These are phyloP conservation scores for Mustelus asterias DNA, from an alignment of 2,113 vertebrate species.

Conservation along the genomic window DNA sequence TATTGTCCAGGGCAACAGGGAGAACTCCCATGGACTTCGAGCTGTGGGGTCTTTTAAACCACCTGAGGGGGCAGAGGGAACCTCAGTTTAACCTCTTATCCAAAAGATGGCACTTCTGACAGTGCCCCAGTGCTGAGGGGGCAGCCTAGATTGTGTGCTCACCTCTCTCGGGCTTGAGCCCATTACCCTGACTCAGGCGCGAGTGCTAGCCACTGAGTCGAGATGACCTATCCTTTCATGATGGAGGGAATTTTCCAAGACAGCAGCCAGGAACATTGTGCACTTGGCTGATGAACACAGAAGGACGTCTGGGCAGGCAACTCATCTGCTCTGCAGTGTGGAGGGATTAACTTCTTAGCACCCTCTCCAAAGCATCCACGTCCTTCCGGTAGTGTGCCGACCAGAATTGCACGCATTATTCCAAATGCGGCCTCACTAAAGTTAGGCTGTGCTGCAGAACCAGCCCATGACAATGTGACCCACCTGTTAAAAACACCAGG, in stretches of 20 bases:
- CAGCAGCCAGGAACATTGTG: background rate
- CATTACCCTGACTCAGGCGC: background rate
- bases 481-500: constrained; percentile 90
- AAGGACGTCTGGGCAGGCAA: background rate
- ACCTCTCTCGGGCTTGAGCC: background rate
- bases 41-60: background rate
- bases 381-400: no score
- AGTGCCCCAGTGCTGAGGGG: no score
- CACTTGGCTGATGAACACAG: background rate
- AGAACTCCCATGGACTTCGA: no score
- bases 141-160: background rate
- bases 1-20: background rate
- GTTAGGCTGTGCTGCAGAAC: background rate
- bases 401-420: no score
- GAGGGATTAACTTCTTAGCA: background rate
- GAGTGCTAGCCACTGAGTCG: background rate
- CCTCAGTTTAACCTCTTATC: no score
- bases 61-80: no score
- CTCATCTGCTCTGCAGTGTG: background rate
- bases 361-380: no score
- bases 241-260: background rate
- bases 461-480: constrained; percentile 28
- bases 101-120: no score
- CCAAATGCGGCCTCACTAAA: no score
- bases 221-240: no score